Evolutionary conservation across 2,888 invertebrate species (phyloP), one percentile per base, ranked within the genome.

Genomic region (Drosophila kambysellisi): DNA sequence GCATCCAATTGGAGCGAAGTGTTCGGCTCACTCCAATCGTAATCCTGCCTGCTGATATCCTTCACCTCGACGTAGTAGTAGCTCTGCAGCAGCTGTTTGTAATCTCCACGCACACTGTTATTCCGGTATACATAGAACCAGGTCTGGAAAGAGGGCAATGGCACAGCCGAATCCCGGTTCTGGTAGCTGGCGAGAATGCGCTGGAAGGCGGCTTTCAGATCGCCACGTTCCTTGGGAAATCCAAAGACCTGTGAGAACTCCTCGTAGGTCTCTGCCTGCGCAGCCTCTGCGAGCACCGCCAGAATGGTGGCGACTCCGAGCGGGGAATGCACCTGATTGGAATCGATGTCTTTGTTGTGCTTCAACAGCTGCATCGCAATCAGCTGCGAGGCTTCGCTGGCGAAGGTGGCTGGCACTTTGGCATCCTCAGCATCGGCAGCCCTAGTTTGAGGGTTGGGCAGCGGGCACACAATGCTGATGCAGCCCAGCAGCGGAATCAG

Each of bases 41-140:
- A 91, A 6, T 89, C 85, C 33, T 86, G 87, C 4, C 89, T 81
- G 37, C 81, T 91, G 6, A 93, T 92, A 51, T 93, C 95, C 79
- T 94, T 94, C 0, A 96, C 95, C 43, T 95, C 95, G 54, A 95
- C 95, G 51, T 94, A 92, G 76, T 95, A 96, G 82, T 94, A 94
- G 57, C 95, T 94, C 89, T 94, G 93, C 4, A 96, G 89, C 54
- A 95, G 92, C 76, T 94, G 93, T 79, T 95, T 95, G 87, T 95
- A 95, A 33, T 94, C 94, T 48, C 95, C 94, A 70, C 94, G 94
- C 4, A 95, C 95, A 0, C 95, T 95, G 84, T 95, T 94, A 82
- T 95, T 95, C 83, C 95, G 95, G 91, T 95, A 96, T 8, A 96
- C 94, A 81, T 96, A 96, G 83, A 96, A 94, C 94, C 95, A 96